Conservation (phyloP, 1,140 invertebrate species). For the Lamellibrachia luymesi region DNA sequence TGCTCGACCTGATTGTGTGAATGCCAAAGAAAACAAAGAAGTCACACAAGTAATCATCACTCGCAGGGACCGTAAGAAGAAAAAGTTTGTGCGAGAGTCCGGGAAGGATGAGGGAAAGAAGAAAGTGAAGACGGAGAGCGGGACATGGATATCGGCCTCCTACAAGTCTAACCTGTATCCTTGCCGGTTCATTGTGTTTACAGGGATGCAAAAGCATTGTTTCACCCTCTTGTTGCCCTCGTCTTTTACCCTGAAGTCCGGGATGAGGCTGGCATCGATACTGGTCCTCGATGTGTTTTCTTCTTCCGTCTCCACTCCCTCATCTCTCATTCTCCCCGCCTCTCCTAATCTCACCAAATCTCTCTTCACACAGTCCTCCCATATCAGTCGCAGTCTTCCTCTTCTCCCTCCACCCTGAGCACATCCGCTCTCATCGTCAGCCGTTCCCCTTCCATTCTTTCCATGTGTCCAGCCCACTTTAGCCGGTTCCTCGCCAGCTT, state of each 20-base stretch:
- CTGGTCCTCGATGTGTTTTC: too few species aligned
- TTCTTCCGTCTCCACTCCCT: not conserved
- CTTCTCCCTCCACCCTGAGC: too few species aligned
- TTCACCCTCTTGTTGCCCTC: too few species aligned
- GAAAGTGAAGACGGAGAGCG: constrained; percentile 93
- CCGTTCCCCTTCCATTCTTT: too few species aligned
- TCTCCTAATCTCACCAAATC: not conserved
- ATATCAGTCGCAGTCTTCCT: too few species aligned
- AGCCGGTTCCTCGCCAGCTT: not conserved
- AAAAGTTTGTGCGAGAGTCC: constrained; percentile 77
- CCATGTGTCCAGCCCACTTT: not conserved
- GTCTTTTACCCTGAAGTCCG: too few species aligned
- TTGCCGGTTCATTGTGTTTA: constrained; percentile 25
- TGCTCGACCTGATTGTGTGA: too few species aligned
- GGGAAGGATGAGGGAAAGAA: constrained; percentile 66
- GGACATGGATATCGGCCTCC: constrained; percentile 86
- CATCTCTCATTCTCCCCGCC: not conserved
- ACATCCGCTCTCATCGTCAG: too few species aligned
- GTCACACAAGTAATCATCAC: not conserved
- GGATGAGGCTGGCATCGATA: too few species aligned
- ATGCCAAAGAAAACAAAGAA: not conserved
- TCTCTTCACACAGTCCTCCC: too few species aligned
- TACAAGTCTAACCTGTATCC: constrained; percentile 87
- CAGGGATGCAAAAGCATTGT: too few species aligned
- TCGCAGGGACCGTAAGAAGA: constrained; percentile 80